A percentile compares a stretch with the other conserved stretches of the same genome.
phyloP scores from a whole-genome alignment of 2,113 vertebrate species.

The Cephalopterus ornatus region DNA sequence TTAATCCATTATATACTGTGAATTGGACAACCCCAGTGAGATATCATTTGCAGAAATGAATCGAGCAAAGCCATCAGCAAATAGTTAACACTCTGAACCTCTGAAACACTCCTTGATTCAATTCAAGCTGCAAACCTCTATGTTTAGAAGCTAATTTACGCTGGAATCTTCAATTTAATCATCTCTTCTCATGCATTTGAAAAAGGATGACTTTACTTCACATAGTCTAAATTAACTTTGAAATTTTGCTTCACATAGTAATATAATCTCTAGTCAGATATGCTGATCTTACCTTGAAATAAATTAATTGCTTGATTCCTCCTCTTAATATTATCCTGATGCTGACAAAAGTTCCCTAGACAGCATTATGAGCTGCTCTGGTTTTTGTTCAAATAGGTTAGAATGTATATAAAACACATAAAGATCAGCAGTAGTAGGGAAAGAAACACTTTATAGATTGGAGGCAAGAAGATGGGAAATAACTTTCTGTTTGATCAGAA shows the following conservation, averaged over 20 bases:
- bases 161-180: constrained; percentile 66
- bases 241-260: constrained; percentile 59
- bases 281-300: constrained; percentile 61
- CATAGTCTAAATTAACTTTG: constrained; percentile 56
- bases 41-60: constrained; percentile 10
- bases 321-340: constrained; percentile 53
- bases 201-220: constrained; percentile 37
- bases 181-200: constrained; percentile 55
- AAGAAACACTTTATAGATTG: not conserved
- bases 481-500: not conserved
- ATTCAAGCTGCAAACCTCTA: constrained; percentile 24
- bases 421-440: not conserved
- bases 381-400: not conserved
- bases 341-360: constrained; percentile 47
- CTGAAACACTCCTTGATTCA: constrained; percentile 30
- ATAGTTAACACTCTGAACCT: constrained; percentile 42
- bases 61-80: constrained; percentile 41
- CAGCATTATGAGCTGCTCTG: constrained; percentile 1
- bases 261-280: constrained; percentile 66
- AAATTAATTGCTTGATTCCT: constrained; percentile 74
- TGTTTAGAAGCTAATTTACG: constrained; percentile 65
- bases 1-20: constrained; percentile 66
- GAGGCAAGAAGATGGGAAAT: not conserved
- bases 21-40: constrained; percentile 39
- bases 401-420: not conserved